These are phyloP conservation scores for Andrena hattorfiana DNA, from an alignment of 2,888 invertebrate species.

Conservation along the genomic window DNA sequence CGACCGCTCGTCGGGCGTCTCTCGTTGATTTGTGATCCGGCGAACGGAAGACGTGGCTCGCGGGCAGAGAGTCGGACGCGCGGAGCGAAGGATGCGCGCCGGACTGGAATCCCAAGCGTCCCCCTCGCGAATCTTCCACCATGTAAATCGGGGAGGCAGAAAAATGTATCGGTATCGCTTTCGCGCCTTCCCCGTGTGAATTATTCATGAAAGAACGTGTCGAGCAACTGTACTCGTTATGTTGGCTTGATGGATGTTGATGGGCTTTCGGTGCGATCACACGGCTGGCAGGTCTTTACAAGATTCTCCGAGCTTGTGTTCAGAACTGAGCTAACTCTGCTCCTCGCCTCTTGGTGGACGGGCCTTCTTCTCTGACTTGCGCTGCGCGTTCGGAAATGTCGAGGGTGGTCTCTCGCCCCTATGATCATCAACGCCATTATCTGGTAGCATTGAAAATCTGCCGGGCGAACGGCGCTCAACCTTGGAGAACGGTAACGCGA, in stretches of 20 bases:
- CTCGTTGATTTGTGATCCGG: slow-evolving; percentile 47
- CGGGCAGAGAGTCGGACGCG: not conserved
- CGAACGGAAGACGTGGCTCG: slow-evolving; percentile 33
- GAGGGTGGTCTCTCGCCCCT: no score
- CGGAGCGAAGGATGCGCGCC: not conserved
- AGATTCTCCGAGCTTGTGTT: no score
- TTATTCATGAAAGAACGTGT: slow-evolving; percentile 33
- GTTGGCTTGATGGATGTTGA: slow-evolving; percentile 4
- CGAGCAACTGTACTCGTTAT: not conserved
- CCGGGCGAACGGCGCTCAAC: slow-evolving; percentile 5
- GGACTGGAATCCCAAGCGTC: slow-evolving; percentile 28
- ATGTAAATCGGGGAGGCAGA: slow-evolving; percentile 14
- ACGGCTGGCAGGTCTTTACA: no score
- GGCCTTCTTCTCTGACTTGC: no score
- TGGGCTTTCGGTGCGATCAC: not conserved
- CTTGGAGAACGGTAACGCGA: slow-evolving; percentile 16
- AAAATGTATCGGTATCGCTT: slow-evolving; percentile 35
- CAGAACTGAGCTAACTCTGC: no score
- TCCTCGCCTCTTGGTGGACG: no score
- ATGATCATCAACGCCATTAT: no score
- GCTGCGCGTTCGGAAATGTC: no score
- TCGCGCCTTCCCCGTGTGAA: slow-evolving; percentile 42
- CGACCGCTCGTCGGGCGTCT: slow-evolving; percentile 1
- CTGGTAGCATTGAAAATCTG: no score
- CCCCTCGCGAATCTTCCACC: slow-evolving; percentile 22